Percentiles rank a stretch among this genome's conserved stretches.
Conservation (phyloP, 2,113 vertebrate species). For the Salvelinus alpinus region DNA sequence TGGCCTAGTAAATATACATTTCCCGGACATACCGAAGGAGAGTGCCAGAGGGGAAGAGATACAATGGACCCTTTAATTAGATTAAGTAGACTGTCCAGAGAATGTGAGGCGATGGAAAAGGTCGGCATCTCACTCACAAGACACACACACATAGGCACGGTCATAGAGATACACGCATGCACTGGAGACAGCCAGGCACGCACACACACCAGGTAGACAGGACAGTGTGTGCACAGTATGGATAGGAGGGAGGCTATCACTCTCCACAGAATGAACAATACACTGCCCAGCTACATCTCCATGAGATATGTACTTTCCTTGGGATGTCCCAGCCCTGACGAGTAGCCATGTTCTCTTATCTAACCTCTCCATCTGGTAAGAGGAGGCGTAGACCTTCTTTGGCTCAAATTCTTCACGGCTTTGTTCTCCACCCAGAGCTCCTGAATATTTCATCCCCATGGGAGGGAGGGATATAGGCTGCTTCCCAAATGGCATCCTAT, state of each 20-base stretch:
- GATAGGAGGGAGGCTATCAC: no score
- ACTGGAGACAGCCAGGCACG: not conserved
- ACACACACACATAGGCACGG: not conserved
- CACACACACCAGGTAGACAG: not conserved
- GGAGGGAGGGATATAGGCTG: constrained; percentile 16
- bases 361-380: constrained; percentile 17
- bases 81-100: constrained; percentile 36
- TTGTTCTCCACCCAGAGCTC: constrained; percentile 24
- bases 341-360: constrained; percentile 20
- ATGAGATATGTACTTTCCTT: constrained; percentile 9
- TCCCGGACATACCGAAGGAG: constrained; percentile 31
- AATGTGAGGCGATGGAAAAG: not conserved
- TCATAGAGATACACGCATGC: not conserved
- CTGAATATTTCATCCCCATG: constrained; percentile 64
- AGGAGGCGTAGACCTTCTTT: not conserved
- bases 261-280: not conserved
- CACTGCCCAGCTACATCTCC: not conserved
- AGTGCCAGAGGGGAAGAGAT: constrained; percentile 44
- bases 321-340: constrained; percentile 4
- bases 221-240: no score
- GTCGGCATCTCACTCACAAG: not conserved
- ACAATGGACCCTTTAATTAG: constrained; percentile 62
- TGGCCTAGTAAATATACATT: constrained; percentile 39
- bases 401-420: constrained; percentile 21
- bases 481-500: no score